Conservation (phyloP, 2,888 invertebrate species). For the Macaria notata region DNA sequence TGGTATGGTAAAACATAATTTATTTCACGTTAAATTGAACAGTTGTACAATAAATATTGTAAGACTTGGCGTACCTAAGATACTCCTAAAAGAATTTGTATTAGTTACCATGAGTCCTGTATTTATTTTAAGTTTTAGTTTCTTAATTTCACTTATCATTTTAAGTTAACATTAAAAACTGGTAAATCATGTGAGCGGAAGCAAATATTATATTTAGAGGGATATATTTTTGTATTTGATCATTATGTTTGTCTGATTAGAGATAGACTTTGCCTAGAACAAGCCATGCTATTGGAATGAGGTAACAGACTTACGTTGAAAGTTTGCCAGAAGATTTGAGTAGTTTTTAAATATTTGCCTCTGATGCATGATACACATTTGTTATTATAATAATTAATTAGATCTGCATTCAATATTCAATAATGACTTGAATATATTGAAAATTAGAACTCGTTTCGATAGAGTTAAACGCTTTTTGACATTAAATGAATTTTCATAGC, state of each 20-base stretch:
- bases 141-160: conserved; percentile 30
- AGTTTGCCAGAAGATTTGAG: conserved; percentile 12
- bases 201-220: conserved; percentile 29
- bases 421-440: conserved; percentile 78
- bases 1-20: too few species aligned
- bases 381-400: conserved; percentile 58
- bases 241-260: neutral
- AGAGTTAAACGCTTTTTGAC: conserved; percentile 66
- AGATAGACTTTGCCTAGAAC: neutral
- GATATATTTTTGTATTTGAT: conserved; percentile 1
- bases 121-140: too few species aligned
- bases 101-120: too few species aligned
- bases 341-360: conserved; percentile 44
- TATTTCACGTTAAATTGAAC: too few species aligned
- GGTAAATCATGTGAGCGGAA: conserved; percentile 24
- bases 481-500: conserved; percentile 44
- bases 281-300: conserved; percentile 10
- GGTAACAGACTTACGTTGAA: neutral
- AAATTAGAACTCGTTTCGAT: conserved; percentile 62
- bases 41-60: too few species aligned
- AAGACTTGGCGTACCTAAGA: too few species aligned
- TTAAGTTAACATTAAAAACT: conserved; percentile 22
- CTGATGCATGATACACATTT: conserved; percentile 51
- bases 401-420: conserved; percentile 77
- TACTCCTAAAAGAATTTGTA: too few species aligned